Conservation (phyloP, 2,888 invertebrate genomes). For the Hirtodrosophila trivittata region DNA sequence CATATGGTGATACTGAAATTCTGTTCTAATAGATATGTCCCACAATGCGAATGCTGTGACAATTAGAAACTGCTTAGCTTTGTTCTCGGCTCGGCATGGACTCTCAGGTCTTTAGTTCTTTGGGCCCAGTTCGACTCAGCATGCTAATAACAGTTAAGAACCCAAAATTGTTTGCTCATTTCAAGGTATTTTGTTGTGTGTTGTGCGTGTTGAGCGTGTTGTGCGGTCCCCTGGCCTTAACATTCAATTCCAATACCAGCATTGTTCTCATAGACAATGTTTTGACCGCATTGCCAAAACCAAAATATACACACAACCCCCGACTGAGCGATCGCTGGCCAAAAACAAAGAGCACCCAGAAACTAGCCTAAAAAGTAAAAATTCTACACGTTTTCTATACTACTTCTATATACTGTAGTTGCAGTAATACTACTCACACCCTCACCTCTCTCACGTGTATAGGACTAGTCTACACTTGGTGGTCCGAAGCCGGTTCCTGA, state of each 20-base stretch:
- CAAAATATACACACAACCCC: slow-evolving; percentile 68
- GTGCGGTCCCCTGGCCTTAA: slow-evolving; percentile 62
- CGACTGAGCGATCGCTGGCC: slow-evolving; percentile 27
- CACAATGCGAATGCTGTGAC: slow-evolving; percentile 49
- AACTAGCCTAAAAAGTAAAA: slow-evolving; percentile 27
- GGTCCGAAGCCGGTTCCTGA: slow-evolving; percentile 38
- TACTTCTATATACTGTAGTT: too few relatives aligned
- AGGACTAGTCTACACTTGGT: slow-evolving; percentile 51
- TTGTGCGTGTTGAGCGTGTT: slow-evolving; percentile 37
- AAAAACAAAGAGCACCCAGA: slow-evolving; percentile 37
- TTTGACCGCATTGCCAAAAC: slow-evolving; percentile 83
- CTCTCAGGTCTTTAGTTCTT: neutral
- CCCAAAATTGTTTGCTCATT: slow-evolving; percentile 71
- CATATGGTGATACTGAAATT: neutral
- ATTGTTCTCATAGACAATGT: slow-evolving; percentile 76
- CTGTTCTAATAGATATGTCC: slow-evolving; percentile 37
- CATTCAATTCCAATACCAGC: slow-evolving; percentile 37
- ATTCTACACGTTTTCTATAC: slow-evolving; percentile 3
- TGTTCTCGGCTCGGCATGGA: slow-evolving; percentile 34
- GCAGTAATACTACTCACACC: slow-evolving; percentile 50
- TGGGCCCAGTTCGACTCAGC: slow-evolving; percentile 45
- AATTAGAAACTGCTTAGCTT: slow-evolving; percentile 76
- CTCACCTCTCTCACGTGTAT: too few relatives aligned
- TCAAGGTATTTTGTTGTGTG: slow-evolving; percentile 60
- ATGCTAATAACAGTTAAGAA: slow-evolving; percentile 77